Base-by-base conservation (phyloP, 2,113 vertebrate species). In the Pelecanus crispus region DNA sequence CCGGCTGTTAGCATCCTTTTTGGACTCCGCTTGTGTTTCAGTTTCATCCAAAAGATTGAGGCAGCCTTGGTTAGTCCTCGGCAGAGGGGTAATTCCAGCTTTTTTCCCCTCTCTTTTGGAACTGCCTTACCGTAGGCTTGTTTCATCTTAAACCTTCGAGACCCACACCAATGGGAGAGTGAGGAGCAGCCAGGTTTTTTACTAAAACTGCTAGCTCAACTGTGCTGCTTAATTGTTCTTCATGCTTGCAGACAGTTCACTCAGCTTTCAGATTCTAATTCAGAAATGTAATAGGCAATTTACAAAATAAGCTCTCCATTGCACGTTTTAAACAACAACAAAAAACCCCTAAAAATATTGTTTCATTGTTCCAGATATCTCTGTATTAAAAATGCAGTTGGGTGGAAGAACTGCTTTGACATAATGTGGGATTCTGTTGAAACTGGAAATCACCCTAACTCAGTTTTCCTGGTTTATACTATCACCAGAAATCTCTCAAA, bases 381-480 rank as follows among this genome's bases (percentile, higher is more conserved):
- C 40, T 77, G 44, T 83, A 32, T 94, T 87, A 88, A 92, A 70
- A 82, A 77, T 58, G 36, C 17, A 66, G 38, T 92, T 44, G 61
- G 49, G 26, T 56, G 38, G 61, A 90, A 81, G 31, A 82, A 58
- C 45, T 81, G 4, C 61, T 34, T 9, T 90, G 65, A 36, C 42
- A 21, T 86, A 87, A 53, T 47, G 40, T 63, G 56, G 28, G 26
- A 50, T 78, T 95, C 79, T 86, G 44, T 36, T 94, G 88, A 96
- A 86, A 71, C 81, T 94, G 58, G 80, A 81, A 75, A 84, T 59
- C 65, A 70, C 72, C 49, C 24, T 93, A 81, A 80, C 44, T 95
- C 92, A 73, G 75, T 75, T 87, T 96, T 95, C 86, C 94, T 93
- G n/a, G 49, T 81, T 83, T 94, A 86, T 68, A 79, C 50, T 84